These are phyloP conservation scores for Drosophila takahashii DNA, from an alignment of 1,140 invertebrate species.

Conservation along the genomic window DNA sequence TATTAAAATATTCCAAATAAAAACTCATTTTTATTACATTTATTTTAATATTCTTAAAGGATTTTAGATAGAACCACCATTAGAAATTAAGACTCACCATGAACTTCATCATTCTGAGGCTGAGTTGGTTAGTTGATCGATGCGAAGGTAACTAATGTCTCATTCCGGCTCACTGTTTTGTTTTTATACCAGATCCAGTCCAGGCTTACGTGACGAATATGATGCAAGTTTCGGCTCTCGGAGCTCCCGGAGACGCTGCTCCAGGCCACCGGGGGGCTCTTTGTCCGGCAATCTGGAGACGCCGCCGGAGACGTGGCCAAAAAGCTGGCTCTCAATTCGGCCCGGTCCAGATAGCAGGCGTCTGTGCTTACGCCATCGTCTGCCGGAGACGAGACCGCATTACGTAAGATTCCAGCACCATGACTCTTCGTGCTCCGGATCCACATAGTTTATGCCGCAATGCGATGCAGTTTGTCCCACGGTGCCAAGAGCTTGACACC, in stretches of 20 bases:
- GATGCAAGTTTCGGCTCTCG: constrained; percentile 70
- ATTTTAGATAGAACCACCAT: neutral
- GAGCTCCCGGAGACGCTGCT: constrained; percentile 27
- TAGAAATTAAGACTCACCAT: constrained; percentile 60
- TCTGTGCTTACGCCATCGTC: constrained; percentile 69
- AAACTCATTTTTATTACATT: no score
- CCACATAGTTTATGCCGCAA: constrained; percentile 3
- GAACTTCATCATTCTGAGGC: constrained; percentile 72
- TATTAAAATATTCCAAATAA: no score
- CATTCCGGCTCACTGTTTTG: constrained; percentile 47
- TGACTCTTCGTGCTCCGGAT: constrained; percentile 26
- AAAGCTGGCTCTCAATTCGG: constrained; percentile 55
- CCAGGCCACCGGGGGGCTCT: constrained; percentile 42
- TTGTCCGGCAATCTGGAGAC: constrained; percentile 69
- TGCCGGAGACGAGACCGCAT: constrained; percentile 39
- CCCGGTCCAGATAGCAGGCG: constrained; percentile 68
- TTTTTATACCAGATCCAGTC: constrained; percentile 70
- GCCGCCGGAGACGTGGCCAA: constrained; percentile 44
- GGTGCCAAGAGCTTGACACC: constrained; percentile 64
- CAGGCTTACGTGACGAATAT: constrained; percentile 68
- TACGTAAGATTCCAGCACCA: constrained; percentile 49
- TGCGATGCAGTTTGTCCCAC: constrained; percentile 44
- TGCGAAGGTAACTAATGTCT: constrained; percentile 67
- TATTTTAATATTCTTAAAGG: no score
- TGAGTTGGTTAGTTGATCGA: constrained; percentile 60